A percentile compares a stretch with the other conserved stretches of the same genome.
Evolutionary conservation across 2,888 invertebrate genomes (phyloP).

Genomic region (Chalcis sispes): DNA sequence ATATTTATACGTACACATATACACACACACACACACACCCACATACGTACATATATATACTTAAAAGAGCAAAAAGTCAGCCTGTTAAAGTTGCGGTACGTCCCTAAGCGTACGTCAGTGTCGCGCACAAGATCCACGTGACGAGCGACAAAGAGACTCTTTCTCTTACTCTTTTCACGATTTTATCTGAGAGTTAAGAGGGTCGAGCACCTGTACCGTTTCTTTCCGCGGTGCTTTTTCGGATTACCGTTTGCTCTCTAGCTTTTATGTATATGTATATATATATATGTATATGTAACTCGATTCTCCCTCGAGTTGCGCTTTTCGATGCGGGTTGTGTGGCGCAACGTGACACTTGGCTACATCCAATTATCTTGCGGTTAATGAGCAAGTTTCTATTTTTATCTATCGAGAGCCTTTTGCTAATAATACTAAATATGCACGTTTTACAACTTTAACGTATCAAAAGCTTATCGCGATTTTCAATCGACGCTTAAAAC

Average conservation of each 20-base stretch:
- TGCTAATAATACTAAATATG: not conserved
- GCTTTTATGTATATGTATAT: no score
- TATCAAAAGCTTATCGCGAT: no score
- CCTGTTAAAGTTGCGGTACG: conserved; percentile 37
- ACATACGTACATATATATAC: not conserved
- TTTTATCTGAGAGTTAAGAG: conserved; percentile 49
- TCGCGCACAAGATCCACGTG: conserved; percentile 56
- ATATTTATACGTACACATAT: no score
- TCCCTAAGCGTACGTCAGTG: conserved; percentile 59
- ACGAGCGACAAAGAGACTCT: conserved; percentile 40
- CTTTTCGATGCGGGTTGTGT: not conserved
- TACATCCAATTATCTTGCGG: not conserved
- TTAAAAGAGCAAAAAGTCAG: conserved; percentile 6
- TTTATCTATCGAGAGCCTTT: no score
- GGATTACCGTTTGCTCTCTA: not conserved
- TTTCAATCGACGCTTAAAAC: no score
- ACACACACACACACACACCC: no score
- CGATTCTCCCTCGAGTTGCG: conserved; percentile 6
- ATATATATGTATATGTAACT: not conserved
- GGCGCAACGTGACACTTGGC: not conserved
- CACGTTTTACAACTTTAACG: not conserved
- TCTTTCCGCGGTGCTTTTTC: not conserved
- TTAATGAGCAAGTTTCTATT: not conserved
- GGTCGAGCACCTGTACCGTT: conserved; percentile 35
- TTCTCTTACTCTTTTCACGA: conserved; percentile 5